phyloP scores from a whole-genome alignment of 1,140 invertebrate genomes.

The Eupristina koningsbergeri region DNA sequence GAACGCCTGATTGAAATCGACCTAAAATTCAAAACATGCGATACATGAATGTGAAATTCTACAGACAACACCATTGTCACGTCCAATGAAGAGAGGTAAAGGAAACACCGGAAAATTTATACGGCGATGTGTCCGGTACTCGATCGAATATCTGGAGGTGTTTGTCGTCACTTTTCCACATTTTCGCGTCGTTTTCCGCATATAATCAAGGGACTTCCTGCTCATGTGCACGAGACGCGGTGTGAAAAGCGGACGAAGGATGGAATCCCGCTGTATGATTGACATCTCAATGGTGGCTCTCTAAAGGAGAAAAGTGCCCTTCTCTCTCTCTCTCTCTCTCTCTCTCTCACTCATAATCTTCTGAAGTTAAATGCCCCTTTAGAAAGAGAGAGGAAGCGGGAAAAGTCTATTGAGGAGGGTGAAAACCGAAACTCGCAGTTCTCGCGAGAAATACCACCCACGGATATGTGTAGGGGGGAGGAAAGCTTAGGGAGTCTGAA shows the following conservation, averaged over 20 bases:
- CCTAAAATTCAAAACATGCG: neutral
- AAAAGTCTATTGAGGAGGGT: neutral
- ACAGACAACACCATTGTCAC: neutral
- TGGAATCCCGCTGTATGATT: slow-evolving; percentile 44
- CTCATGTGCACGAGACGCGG: neutral
- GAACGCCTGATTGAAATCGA: neutral
- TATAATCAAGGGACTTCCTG: slow-evolving; percentile 9
- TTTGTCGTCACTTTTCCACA: neutral
- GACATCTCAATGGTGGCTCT: slow-evolving; percentile 47
- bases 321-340: slow-evolving; percentile 4
- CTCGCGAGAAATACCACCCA: slow-evolving; percentile 54
- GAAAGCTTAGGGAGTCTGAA: slow-evolving; percentile 18
- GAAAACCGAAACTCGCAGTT: neutral
- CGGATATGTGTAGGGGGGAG: neutral
- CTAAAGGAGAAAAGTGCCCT: slow-evolving; percentile 27
- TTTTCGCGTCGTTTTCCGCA: slow-evolving; percentile 27
- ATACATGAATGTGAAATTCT: neutral
- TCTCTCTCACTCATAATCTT: neutral
- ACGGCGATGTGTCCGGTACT: neutral
- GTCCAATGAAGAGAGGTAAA: slow-evolving; percentile 1
- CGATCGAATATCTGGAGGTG: neutral
- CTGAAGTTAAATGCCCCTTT: slow-evolving; percentile 36
- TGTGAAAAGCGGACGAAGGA: slow-evolving; percentile 15
- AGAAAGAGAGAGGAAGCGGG: neutral
- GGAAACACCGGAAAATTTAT: neutral